Evolutionary conservation across 2,113 vertebrate genomes (phyloP).

Genomic region (Lagopus leucura): DNA sequence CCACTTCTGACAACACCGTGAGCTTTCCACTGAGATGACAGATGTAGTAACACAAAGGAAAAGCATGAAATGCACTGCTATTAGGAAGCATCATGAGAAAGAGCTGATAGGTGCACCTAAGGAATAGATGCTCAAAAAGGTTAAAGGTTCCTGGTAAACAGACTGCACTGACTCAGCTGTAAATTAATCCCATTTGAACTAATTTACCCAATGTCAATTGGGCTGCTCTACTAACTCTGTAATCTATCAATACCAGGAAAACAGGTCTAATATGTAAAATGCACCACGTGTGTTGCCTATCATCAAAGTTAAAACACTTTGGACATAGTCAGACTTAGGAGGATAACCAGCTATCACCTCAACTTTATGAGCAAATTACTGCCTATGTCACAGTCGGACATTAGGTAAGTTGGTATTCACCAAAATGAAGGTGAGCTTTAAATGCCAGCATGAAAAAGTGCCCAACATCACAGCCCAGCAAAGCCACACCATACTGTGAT

Average conservation of each 20-base stretch:
- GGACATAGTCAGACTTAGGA: neutral
- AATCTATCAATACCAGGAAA: neutral
- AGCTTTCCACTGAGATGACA: neutral
- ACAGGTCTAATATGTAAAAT: neutral
- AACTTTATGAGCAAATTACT: neutral
- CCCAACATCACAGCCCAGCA: neutral
- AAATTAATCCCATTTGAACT: neutral
- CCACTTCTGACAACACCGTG: neutral
- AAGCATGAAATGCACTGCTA: neutral
- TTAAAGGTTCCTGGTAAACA: constrained; percentile 13
- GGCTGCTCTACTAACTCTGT: neutral
- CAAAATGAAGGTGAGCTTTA: neutral
- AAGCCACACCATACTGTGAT: neutral
- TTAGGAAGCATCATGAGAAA: constrained; percentile 8
- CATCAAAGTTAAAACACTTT: neutral
- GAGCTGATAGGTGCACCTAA: neutral
- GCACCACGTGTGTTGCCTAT: fast-evolving
- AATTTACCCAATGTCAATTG: neutral
- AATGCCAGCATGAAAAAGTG: neutral
- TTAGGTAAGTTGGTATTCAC: neutral
- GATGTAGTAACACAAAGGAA: constrained; percentile 15
- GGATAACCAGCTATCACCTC: neutral
- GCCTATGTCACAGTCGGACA: neutral
- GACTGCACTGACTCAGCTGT: neutral
- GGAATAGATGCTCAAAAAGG: constrained; percentile 14